phyloP scores from a whole-genome alignment of 2,888 invertebrate genomes.

The Terebella lapidaria region DNA sequence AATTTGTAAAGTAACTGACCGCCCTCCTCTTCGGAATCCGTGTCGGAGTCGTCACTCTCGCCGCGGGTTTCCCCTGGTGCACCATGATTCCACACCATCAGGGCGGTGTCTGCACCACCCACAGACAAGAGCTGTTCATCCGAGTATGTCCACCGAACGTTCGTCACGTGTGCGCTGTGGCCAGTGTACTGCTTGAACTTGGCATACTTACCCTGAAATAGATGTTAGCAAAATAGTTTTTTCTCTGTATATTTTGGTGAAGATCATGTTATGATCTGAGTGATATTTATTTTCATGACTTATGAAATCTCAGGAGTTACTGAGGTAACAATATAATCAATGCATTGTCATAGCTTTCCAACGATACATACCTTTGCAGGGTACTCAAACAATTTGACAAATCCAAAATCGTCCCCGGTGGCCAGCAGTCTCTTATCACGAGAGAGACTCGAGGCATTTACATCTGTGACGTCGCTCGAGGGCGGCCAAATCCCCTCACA shows the following conservation, averaged over 20 bases:
- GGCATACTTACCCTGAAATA: constrained; percentile 47
- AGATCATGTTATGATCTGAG: too few species aligned
- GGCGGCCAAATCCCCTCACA: constrained; percentile 55
- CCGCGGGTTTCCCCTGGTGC: constrained; percentile 26
- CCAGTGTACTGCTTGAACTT: constrained; percentile 53
- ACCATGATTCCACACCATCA: constrained; percentile 52
- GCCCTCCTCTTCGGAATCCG: constrained; percentile 53
- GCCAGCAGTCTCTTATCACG: constrained; percentile 47
- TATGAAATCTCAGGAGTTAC: too few species aligned
- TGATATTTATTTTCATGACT: too few species aligned
- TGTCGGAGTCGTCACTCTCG: constrained; percentile 52
- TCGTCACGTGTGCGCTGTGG: constrained; percentile 55
- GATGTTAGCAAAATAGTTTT: too few species aligned
- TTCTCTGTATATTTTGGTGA: too few species aligned
- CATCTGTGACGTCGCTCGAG: constrained; percentile 54
- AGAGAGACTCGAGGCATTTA: constrained; percentile 50
- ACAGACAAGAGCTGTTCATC: constrained; percentile 48
- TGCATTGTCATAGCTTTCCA: too few species aligned
- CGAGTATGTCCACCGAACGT: constrained; percentile 50
- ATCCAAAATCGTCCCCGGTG: constrained; percentile 55
- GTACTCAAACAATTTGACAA: constrained; percentile 54
- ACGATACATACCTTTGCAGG: constrained; percentile 51
- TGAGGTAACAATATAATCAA: too few species aligned
- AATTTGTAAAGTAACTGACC: too few species aligned
- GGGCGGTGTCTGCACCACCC: constrained; percentile 54